Evolutionary conservation across 1,140 invertebrate genomes (phyloP).

Genomic region (Dryas iulia): DNA sequence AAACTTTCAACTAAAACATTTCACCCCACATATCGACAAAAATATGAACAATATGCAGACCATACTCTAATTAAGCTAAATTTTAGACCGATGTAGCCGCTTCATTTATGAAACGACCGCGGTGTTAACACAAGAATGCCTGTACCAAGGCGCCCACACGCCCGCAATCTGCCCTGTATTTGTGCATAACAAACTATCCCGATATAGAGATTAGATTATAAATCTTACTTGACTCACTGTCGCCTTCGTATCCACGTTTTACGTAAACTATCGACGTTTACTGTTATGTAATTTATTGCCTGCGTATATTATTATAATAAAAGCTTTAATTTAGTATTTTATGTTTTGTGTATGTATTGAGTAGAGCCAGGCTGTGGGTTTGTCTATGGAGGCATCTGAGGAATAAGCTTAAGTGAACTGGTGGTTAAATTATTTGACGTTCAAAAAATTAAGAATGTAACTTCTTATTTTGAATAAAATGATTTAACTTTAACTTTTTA

Average conservation of each 20-base stretch:
- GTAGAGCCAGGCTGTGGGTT: background rate
- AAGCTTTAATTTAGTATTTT: background rate
- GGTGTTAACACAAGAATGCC: conserved; percentile 35
- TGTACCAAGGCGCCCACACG: conserved; percentile 36
- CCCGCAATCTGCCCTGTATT: conserved; percentile 28
- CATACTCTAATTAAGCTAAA: conserved; percentile 50
- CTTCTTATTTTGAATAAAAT: too few species aligned
- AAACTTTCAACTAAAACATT: too few species aligned
- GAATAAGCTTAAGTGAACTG: too few species aligned
- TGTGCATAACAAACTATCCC: conserved; percentile 22
- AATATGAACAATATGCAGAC: conserved; percentile 23
- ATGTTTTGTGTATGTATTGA: background rate
- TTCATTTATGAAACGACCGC: conserved; percentile 52
- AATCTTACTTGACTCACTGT: conserved; percentile 2
- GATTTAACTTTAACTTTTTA: too few species aligned
- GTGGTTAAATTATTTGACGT: too few species aligned
- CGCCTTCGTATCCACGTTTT: background rate
- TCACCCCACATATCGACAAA: too few species aligned
- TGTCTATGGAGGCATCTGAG: too few species aligned
- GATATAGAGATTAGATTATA: conserved; percentile 30
- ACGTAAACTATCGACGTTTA: conserved; percentile 1
- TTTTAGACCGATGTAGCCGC: conserved; percentile 44
- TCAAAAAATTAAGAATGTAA: too few species aligned
- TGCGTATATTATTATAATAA: background rate
- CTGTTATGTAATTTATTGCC: background rate